Evolutionary conservation across 2,797 vertebrate species (phyloP).

Genomic region (Hirundo rustica): DNA sequence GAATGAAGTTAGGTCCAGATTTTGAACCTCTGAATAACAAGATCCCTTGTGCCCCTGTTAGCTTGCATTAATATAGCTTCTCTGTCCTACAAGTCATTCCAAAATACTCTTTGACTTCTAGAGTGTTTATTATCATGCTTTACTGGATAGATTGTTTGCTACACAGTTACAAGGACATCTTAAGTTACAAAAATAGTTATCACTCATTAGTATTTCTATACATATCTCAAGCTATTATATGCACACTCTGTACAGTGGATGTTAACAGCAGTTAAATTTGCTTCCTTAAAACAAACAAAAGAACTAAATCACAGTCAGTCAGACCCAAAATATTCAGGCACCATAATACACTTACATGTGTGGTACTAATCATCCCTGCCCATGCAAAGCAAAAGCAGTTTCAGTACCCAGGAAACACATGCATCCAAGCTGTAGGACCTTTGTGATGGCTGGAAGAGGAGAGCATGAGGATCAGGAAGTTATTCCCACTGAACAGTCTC

Average conservation of each 20-base stretch:
- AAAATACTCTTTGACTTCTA: conserved; percentile 16
- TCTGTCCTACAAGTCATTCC: neutral
- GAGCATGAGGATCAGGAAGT: neutral
- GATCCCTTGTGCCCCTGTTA: neutral
- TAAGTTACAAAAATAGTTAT: conserved; percentile 76
- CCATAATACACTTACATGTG: neutral
- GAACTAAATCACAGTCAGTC: neutral
- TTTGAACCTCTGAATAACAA: neutral
- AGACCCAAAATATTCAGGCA: conserved; percentile 4
- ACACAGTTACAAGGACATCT: conserved; percentile 70
- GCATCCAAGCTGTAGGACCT: neutral
- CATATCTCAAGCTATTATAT: conserved; percentile 53
- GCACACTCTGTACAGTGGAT: conserved; percentile 56
- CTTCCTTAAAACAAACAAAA: conserved; percentile 11
- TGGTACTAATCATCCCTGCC: conserved; percentile 15
- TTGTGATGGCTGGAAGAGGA: neutral
- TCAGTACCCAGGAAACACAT: neutral
- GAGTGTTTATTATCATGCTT: conserved; percentile 74
- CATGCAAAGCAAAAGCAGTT: conserved; percentile 25
- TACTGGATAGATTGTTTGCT: conserved; percentile 60
- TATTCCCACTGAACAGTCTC: neutral
- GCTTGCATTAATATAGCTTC: neutral
- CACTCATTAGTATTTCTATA: conserved; percentile 68
- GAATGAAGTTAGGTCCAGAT: neutral
- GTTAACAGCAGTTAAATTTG: conserved; percentile 59